Evolutionary conservation across 2,888 invertebrate species (phyloP).

Genomic region (Chironomus riparius): DNA sequence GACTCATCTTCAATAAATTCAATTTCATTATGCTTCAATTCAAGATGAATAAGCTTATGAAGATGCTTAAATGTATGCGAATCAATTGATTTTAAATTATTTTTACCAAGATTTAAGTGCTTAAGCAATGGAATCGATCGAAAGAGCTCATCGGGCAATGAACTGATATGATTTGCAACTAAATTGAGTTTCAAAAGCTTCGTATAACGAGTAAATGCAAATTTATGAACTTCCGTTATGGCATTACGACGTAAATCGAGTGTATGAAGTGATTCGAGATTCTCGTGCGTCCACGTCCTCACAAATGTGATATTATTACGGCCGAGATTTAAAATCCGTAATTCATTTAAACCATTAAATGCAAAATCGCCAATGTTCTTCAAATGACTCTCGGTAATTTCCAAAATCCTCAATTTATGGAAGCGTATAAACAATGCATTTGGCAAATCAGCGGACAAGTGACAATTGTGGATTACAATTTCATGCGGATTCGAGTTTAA

Average conservation of each 20-base stretch:
- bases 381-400: constrained; percentile 35
- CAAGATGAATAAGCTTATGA: constrained; percentile 35
- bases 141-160: constrained; percentile 33
- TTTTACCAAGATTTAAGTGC: constrained; percentile 37
- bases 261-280: constrained; percentile 33
- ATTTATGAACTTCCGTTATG: constrained; percentile 31
- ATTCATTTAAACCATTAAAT: constrained; percentile 35
- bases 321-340: constrained; percentile 35
- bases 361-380: constrained; percentile 35
- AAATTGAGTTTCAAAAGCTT: constrained; percentile 38
- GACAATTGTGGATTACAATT: constrained; percentile 34
- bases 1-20: constrained; percentile 32
- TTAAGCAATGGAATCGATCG: constrained; percentile 35
- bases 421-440: constrained; percentile 37
- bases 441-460: constrained; percentile 32
- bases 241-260: constrained; percentile 38
- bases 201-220: constrained; percentile 35
- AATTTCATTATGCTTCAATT: constrained; percentile 37
- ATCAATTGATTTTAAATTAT: constrained; percentile 34
- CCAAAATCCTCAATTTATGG: constrained; percentile 33
- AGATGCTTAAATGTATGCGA: constrained; percentile 35
- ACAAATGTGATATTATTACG: constrained; percentile 37
- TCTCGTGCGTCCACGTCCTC: constrained; percentile 36
- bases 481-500: constrained; percentile 29
- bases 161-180: constrained; percentile 35